phyloP scores from a whole-genome alignment of 2,888 invertebrate genomes.

The Tachina lurida region DNA sequence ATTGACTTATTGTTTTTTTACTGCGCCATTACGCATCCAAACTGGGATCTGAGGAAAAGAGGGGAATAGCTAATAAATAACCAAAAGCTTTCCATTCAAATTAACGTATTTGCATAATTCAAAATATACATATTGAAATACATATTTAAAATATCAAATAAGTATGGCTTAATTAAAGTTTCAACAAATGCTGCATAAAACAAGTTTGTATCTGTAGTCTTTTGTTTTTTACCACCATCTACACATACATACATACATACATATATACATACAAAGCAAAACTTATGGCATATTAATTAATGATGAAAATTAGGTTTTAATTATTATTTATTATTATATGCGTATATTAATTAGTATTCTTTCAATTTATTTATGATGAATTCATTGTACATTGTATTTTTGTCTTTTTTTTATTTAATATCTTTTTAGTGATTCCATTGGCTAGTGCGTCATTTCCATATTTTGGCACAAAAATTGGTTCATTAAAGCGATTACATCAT shows the following conservation, averaged over 20 bases:
- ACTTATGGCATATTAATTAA: not conserved
- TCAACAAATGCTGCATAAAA: conserved; percentile 28
- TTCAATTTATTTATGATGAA: conserved; percentile 23
- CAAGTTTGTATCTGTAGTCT: conserved; percentile 79
- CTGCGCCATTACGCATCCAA: too few relatives aligned
- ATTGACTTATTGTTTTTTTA: too few relatives aligned
- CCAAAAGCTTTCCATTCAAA: too few relatives aligned
- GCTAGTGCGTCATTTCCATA: conserved; percentile 84
- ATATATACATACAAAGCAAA: not conserved
- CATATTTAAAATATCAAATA: too few relatives aligned
- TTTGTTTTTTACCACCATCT: conserved; percentile 75
- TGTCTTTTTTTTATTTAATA: conserved; percentile 58
- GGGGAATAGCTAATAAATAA: too few relatives aligned
- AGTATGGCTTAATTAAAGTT: not conserved
- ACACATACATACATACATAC: too few relatives aligned
- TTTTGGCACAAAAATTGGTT: conserved; percentile 90
- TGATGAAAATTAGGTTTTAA: conserved; percentile 8
- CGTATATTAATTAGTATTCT: conserved; percentile 5
- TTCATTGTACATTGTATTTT: not conserved
- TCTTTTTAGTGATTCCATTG: conserved; percentile 74
- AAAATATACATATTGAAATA: too few relatives aligned
- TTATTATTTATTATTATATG: conserved; percentile 25
- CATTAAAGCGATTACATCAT: conserved; percentile 91
- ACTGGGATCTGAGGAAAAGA: too few relatives aligned
- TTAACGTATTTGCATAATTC: not conserved